Base-by-base conservation (phyloP, 2,113 vertebrate species). In the Numenius arquata region DNA sequence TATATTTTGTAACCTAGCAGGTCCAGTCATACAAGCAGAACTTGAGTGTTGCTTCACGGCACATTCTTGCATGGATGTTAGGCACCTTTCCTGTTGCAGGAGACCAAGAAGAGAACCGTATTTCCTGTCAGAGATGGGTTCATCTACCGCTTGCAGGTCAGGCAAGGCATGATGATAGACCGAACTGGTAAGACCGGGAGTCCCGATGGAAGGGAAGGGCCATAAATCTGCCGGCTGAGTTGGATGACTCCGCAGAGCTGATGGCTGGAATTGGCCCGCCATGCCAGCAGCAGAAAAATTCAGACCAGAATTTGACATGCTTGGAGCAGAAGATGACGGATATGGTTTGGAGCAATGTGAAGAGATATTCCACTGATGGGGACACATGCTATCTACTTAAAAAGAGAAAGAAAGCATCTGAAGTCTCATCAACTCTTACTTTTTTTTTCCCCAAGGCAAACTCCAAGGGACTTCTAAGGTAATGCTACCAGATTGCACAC, bases 81-180 rank as follows among this genome's bases (percentile, higher is more conserved):
- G 92, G 25, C 97, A 95, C 34, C 96, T 97, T 75, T 99, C 99
- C 47, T 96, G 98, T 40, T 99, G 98, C 92, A 99, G 96, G 18
- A 99, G 98, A 88, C 98, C 98, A 80, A 99, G 98, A 34, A 99
- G 95, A 68, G 99, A 98, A 30, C 97, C 97, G 59, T 98, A 98
- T 85, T 98, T 98, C 81, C 98, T 98, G 72, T 98, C 98, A 40
- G 96, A 81, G 32, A 81, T 90, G 3, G 89, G 75, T 6, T 96
- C 97, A 32, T 97, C 91, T 1, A 43, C 88, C 41, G 38, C 43
- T 12, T 96, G 95, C 85, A 89, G 96, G 29, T 97, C 78, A 13
- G 97, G 77, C 38, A 97, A 73, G 18, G 75, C 75, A 23, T 85
- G 87, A 88, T 94, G 87, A 71, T 97, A 98, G 2, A 86, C 59